Conservation (phyloP, 2,888 invertebrate species). For the Empis stercorea region DNA sequence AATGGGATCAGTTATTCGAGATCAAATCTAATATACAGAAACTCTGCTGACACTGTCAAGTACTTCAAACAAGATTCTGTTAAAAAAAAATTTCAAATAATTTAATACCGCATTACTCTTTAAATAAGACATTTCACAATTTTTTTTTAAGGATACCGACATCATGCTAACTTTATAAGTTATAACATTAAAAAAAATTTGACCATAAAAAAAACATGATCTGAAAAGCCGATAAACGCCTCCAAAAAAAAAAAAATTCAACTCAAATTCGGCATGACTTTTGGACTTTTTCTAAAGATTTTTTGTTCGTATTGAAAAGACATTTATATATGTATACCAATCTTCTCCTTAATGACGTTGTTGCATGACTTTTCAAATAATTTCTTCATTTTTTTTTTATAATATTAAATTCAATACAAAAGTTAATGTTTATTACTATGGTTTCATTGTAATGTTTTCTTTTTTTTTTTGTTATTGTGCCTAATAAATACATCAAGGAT, state of each 20-base stretch:
- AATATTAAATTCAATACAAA: background rate
- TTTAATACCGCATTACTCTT: too few species aligned
- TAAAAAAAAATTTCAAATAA: too few species aligned
- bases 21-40: too few species aligned
- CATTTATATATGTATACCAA: too few species aligned
- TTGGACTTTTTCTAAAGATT: background rate
- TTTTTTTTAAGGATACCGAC: constrained; percentile 3
- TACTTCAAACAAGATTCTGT: too few species aligned
- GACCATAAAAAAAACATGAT: background rate
- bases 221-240: constrained; percentile 7
- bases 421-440: too few species aligned
- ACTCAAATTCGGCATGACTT: background rate
- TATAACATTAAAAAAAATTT: background rate
- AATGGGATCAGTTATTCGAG: too few species aligned
- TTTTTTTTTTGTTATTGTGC: background rate
- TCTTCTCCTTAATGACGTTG: constrained; percentile 7
- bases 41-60: too few species aligned
- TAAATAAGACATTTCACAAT: too few species aligned
- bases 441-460: background rate
- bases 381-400: background rate
- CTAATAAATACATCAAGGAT: background rate
- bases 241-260: constrained; percentile 1
- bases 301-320: background rate
- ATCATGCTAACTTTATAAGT: constrained; percentile 3
- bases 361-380: constrained; percentile 8